phyloP scores from a whole-genome alignment of 2,113 vertebrate species.

The Oncorhynchus masou region DNA sequence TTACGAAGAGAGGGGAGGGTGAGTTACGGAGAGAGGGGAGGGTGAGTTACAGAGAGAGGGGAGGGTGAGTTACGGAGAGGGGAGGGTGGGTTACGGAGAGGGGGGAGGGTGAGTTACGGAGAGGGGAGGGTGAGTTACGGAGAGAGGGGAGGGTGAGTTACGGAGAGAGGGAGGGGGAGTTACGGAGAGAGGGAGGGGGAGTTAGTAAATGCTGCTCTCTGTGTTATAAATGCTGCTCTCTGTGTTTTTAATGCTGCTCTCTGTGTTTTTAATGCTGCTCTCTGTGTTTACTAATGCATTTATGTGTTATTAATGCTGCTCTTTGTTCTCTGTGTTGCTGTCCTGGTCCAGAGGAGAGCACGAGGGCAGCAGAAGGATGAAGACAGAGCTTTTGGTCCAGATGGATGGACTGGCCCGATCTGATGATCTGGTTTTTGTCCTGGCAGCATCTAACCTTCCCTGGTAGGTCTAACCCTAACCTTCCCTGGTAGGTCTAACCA shows the following conservation, averaged over 20 bases:
- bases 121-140: too few relatives aligned
- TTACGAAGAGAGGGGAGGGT: too few relatives aligned
- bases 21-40: too few relatives aligned
- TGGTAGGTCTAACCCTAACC: constrained; percentile 26
- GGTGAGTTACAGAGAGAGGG: not conserved
- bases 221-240: too few relatives aligned
- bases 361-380: constrained; percentile 93
- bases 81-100: too few relatives aligned
- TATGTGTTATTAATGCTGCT: not conserved
- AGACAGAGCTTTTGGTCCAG: constrained; percentile 95
- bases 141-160: too few relatives aligned
- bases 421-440: constrained; percentile 93
- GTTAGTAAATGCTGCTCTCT: not conserved
- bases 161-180: too few relatives aligned
- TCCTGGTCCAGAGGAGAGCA: constrained; percentile 82
- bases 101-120: too few relatives aligned
- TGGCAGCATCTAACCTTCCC: constrained; percentile 89
- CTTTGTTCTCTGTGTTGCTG: not conserved
- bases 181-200: not conserved
- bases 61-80: too few relatives aligned
- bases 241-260: not conserved
- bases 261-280: too few relatives aligned
- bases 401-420: constrained; percentile 95
- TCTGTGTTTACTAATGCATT: not conserved
- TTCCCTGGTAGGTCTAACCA: constrained; percentile 75